Evolutionary conservation across 2,797 vertebrate species (phyloP).

Genomic region (Anguilla obscura): DNA sequence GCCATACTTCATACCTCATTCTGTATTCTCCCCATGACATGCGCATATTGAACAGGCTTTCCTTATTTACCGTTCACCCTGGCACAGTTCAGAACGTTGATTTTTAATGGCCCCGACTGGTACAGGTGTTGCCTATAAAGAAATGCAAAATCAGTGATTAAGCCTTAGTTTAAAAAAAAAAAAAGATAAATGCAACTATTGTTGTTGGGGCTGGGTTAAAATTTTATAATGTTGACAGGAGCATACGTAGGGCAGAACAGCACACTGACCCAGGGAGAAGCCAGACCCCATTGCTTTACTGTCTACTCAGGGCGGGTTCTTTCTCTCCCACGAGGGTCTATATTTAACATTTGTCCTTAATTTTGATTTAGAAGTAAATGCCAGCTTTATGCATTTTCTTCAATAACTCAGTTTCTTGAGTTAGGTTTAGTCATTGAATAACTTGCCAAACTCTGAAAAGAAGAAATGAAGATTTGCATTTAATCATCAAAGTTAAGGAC

Average conservation of each 20-base stretch:
- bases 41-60: neutral
- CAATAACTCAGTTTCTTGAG: neutral
- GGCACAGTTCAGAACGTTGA: neutral
- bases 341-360: neutral
- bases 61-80: neutral
- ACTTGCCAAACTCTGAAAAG: neutral
- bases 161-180: neutral
- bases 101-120: neutral
- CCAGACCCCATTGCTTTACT: constrained; percentile 35
- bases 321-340: neutral
- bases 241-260: constrained; percentile 3
- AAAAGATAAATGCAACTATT: neutral
- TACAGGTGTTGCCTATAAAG: neutral
- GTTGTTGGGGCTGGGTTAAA: neutral
- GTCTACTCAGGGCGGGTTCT: neutral
- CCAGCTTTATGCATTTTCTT: neutral
- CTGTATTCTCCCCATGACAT: neutral
- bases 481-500: neutral
- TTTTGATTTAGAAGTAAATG: neutral
- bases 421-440: neutral
- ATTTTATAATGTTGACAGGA: neutral
- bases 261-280: neutral
- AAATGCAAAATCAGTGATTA: neutral
- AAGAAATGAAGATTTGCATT: neutral
- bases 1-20: constrained; percentile 21